These are phyloP conservation scores for Haemorhous mexicanus DNA, from an alignment of 2,113 vertebrate species.

Conservation along the genomic window DNA sequence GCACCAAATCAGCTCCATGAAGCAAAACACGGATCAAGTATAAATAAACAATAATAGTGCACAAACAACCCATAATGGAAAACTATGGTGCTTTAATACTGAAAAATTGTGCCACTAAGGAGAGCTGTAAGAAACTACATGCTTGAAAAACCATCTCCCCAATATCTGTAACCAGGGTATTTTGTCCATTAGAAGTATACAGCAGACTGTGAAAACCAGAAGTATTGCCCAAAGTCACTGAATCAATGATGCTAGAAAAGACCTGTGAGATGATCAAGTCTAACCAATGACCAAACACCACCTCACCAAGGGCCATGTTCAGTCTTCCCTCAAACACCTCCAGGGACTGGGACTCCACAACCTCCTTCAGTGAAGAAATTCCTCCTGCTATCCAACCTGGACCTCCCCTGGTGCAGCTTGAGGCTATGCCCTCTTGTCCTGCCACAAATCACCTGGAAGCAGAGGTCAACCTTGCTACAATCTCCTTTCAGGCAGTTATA, in stretches of 20 bases:
- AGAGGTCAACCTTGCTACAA: neutral
- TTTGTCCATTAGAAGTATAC: neutral
- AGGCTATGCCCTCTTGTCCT: neutral
- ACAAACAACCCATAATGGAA: neutral
- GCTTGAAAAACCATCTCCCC: neutral
- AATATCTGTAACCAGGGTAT: neutral
- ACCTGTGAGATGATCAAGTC: neutral
- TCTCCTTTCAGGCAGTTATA: neutral
- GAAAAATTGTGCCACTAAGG: neutral
- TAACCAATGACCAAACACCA: neutral
- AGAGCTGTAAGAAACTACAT: neutral
- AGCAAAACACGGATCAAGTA: neutral
- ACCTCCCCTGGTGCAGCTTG: neutral
- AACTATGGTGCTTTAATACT: neutral
- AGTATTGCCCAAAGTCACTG: neutral
- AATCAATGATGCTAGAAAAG: neutral
- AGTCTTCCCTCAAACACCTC: neutral
- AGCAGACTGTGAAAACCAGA: neutral
- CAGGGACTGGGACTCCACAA: neutral
- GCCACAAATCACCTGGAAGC: neutral
- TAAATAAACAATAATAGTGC: neutral
- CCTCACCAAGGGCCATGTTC: neutral
- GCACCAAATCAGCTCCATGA: neutral
- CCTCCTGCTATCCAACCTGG: neutral
- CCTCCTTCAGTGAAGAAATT: neutral